These are phyloP conservation scores for Cheilosia vulpina DNA, from an alignment of 2,888 invertebrate species.

Conservation along the genomic window DNA sequence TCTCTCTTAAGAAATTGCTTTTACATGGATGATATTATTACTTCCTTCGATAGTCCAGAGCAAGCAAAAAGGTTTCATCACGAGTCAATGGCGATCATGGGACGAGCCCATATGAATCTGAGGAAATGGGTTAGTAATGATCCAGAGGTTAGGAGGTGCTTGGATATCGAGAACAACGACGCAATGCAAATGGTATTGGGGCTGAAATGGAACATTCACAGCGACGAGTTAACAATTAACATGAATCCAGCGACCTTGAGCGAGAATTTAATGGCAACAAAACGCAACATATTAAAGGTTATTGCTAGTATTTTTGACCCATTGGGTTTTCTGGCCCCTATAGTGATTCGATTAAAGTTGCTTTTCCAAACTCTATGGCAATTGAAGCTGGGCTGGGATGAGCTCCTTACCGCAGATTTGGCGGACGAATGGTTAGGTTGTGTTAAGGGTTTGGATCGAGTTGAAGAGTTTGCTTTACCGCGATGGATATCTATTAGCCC, in stretches of 20 bases:
- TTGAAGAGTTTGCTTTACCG: background rate
- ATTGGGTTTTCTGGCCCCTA: background rate
- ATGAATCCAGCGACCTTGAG: background rate
- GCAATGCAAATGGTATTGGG: constrained; percentile 10
- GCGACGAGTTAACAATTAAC: constrained; percentile 15
- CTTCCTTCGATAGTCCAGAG: background rate
- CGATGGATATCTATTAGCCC: too few relatives aligned
- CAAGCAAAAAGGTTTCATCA: constrained; percentile 10
- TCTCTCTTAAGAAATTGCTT: background rate
- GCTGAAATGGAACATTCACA: background rate
- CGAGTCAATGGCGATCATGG: constrained; percentile 9
- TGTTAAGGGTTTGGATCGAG: background rate
- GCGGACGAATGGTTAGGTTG: background rate
- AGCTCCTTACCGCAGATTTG: background rate
- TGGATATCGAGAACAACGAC: background rate
- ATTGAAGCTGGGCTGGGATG: background rate
- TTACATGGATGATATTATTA: too few relatives aligned
- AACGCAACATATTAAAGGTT: background rate
- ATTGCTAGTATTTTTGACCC: constrained; percentile 17
- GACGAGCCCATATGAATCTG: constrained; percentile 28
- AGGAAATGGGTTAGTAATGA: constrained; percentile 24
- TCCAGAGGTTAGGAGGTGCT: background rate
- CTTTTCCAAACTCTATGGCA: constrained; percentile 10
- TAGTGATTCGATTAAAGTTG: background rate
- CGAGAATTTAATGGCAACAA: constrained; percentile 1